A percentile compares a stretch with the other conserved stretches of the same genome.
phyloP scores from a whole-genome alignment of 2,797 vertebrate species.

The Acipenser oxyrinchus region DNA sequence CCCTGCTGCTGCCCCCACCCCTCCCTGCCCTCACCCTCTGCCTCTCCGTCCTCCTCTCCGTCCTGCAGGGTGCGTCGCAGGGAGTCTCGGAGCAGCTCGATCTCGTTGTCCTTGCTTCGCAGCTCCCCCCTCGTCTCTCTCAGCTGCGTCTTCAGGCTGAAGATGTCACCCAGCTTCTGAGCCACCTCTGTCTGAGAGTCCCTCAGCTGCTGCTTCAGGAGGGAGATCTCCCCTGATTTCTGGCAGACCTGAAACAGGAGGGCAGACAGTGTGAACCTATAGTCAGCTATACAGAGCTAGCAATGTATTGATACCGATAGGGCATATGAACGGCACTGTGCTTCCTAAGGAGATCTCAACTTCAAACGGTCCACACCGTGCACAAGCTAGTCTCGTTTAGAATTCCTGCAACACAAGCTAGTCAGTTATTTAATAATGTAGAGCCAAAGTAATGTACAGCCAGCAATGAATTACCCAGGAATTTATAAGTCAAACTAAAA shows the following conservation, averaged over 20 bases:
- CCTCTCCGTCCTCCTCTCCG: slow-evolving; percentile 32
- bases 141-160: slow-evolving; percentile 87
- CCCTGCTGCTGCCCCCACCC: slow-evolving; percentile 32
- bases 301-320: no score
- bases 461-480: no score
- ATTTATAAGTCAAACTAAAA: no score
- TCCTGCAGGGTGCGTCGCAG: slow-evolving; percentile 37
- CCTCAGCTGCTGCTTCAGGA: slow-evolving; percentile 91
- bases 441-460: no score
- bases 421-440: no score
- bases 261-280: no score
- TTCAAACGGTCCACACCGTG: no score
- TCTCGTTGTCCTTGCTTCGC: slow-evolving; percentile 68
- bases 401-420: no score
- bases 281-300: no score
- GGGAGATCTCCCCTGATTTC: slow-evolving; percentile 88
- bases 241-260: slow-evolving; percentile 77
- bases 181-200: slow-evolving; percentile 90
- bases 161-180: slow-evolving; percentile 87
- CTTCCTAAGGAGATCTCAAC: no score
- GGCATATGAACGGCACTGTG: no score
- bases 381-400: no score
- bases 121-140: slow-evolving; percentile 71
- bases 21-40: slow-evolving; percentile 30
- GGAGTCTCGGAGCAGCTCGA: slow-evolving; percentile 66